Evolutionary conservation across 2,888 invertebrate species (phyloP).

Genomic region (Acanthosepion pharaonis): DNA sequence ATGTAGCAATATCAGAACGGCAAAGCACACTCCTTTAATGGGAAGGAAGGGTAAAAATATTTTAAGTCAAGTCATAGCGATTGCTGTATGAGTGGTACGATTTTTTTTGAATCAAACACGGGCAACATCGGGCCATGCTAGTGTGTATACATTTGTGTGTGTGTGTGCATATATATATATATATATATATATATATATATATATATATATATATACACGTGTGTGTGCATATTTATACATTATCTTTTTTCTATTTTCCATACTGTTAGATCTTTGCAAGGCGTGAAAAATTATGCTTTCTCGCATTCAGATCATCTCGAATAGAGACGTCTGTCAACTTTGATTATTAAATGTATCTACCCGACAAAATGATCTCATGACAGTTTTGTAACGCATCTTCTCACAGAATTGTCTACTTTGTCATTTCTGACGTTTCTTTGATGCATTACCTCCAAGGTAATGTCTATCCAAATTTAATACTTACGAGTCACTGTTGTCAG

Average conservation of each 20-base stretch:
- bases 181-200: too few species aligned
- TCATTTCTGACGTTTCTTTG: background rate
- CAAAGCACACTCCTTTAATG: too few species aligned
- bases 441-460: background rate
- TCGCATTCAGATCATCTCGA: background rate
- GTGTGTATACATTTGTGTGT: too few species aligned
- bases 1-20: too few species aligned
- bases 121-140: too few species aligned
- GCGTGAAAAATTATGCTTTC: background rate
- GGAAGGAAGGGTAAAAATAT: too few species aligned
- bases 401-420: background rate
- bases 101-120: too few species aligned
- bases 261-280: background rate
- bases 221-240: too few species aligned
- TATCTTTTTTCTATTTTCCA: background rate
- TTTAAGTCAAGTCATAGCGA: too few species aligned
- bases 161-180: too few species aligned
- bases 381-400: background rate
- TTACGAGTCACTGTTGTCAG: background rate
- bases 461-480: conserved; percentile 33
- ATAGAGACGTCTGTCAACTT: background rate
- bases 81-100: too few species aligned
- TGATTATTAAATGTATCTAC: background rate
- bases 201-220: too few species aligned
- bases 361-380: background rate